Evolutionary conservation across 2,113 vertebrate genomes (phyloP).

Genomic region (Scomber colias): DNA sequence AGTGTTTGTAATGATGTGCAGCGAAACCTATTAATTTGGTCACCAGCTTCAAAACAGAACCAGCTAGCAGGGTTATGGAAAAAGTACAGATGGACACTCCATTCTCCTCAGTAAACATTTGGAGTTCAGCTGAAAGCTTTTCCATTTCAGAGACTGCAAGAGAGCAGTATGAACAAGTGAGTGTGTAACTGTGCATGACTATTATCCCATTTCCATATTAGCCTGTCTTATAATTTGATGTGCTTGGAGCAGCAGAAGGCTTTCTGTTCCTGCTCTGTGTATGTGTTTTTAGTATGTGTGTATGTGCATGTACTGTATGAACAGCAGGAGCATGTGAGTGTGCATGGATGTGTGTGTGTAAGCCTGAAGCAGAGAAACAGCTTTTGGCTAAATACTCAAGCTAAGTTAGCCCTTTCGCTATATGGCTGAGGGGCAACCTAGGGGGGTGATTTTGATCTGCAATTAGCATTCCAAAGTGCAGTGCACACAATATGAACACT

Average conservation of each 20-base stretch:
- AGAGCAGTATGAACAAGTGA: slow-evolving; percentile 22
- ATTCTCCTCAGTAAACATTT: slow-evolving; percentile 59
- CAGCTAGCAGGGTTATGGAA: slow-evolving; percentile 44
- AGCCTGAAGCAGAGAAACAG: slow-evolving; percentile 57
- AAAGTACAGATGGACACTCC: slow-evolving; percentile 53
- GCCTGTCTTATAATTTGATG: slow-evolving; percentile 34
- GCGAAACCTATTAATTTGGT: slow-evolving; percentile 33
- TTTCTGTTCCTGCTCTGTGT: slow-evolving; percentile 5
- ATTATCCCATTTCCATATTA: slow-evolving; percentile 52
- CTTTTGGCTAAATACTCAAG: slow-evolving; percentile 50
- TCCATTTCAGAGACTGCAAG: slow-evolving; percentile 60
- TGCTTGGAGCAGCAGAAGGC: slow-evolving; percentile 23
- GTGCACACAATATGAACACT: slow-evolving; percentile 1
- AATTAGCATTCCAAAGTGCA: slow-evolving; percentile 34
- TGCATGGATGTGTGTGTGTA: slow-evolving; percentile 16
- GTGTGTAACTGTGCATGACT: slow-evolving; percentile 28
- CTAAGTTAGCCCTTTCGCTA: slow-evolving; percentile 35
- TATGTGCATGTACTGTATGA: not conserved
- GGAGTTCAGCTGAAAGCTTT: slow-evolving; percentile 70
- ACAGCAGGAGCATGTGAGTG: not conserved
- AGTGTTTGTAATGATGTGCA: slow-evolving; percentile 20
- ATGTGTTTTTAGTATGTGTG: slow-evolving; percentile 24
- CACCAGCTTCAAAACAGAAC: slow-evolving; percentile 46
- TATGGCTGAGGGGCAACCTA: slow-evolving; percentile 19
- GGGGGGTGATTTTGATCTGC: slow-evolving; percentile 38